phyloP scores from a whole-genome alignment of 2,888 invertebrate species.

The Meganola albula region DNA sequence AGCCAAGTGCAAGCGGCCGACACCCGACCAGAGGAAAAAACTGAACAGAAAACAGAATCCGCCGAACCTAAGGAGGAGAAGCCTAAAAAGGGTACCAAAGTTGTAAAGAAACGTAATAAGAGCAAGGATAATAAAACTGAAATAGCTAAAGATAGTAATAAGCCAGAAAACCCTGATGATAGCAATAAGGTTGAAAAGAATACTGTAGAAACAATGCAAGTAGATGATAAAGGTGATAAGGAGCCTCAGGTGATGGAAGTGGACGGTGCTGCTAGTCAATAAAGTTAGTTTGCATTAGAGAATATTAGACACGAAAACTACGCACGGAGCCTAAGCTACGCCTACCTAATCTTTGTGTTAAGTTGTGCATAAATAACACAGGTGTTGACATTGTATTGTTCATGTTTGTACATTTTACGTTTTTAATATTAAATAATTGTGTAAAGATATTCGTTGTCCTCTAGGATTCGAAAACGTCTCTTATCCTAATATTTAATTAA shows the following conservation, averaged over 20 bases:
- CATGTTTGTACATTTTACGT: constrained; percentile 71
- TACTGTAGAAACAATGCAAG: constrained; percentile 44
- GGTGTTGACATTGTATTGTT: constrained; percentile 62
- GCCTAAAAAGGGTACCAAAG: constrained; percentile 52
- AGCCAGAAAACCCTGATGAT: constrained; percentile 35
- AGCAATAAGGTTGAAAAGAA: constrained; percentile 40
- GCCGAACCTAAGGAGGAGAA: constrained; percentile 35
- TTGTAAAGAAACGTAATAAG: constrained; percentile 65
- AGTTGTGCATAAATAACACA: constrained; percentile 59
- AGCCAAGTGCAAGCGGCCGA: constrained; percentile 36
- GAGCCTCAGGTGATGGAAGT: constrained; percentile 60
- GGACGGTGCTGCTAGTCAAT: constrained; percentile 74
- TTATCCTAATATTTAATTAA: constrained; percentile 62
- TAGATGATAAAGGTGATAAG: constrained; percentile 53
- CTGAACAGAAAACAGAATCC: constrained; percentile 29
- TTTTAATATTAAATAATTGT: constrained; percentile 55
- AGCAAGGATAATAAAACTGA: constrained; percentile 63
- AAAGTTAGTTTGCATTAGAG: constrained; percentile 62
- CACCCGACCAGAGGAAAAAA: constrained; percentile 43
- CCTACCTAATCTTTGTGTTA: constrained; percentile 44
- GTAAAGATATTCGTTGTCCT: constrained; percentile 48
- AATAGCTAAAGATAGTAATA: constrained; percentile 39
- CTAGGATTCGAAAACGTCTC: constrained; percentile 50
- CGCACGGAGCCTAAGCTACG: constrained; percentile 41
- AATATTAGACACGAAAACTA: constrained; percentile 47